phyloP scores from a whole-genome alignment of 2,888 invertebrate species.

The Tortricodes alternella region DNA sequence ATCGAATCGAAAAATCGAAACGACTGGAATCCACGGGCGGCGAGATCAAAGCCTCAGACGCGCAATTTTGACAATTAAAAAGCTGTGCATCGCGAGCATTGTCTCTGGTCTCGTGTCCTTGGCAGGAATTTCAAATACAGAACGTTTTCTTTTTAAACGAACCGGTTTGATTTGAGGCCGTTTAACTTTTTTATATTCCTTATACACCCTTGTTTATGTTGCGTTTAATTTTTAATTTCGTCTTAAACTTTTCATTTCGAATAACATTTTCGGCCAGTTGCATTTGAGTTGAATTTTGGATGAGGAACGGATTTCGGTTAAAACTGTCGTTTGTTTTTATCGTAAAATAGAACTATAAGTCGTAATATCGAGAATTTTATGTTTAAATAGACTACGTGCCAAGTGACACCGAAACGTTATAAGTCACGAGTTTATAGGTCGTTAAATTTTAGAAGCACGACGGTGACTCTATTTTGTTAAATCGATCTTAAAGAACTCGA shows the following conservation, averaged over 20 bases:
- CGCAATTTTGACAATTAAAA: conserved; percentile 81
- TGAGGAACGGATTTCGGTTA: conserved; percentile 9
- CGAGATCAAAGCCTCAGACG: conserved; percentile 60
- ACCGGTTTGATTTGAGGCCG: conserved; percentile 65
- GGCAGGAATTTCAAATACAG: conserved; percentile 69
- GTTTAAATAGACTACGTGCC: conserved; percentile 58
- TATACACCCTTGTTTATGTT: conserved; percentile 39
- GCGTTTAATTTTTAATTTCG: conserved; percentile 47
- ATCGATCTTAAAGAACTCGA: conserved; percentile 49
- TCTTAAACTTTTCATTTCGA: conserved; percentile 9
- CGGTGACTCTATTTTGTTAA: conserved; percentile 58
- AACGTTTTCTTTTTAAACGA: conserved; percentile 49
- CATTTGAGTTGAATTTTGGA: neutral
- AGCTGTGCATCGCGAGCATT: conserved; percentile 69
- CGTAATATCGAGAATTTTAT: conserved; percentile 75
- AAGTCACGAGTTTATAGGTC: conserved; percentile 77
- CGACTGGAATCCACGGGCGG: conserved; percentile 56
- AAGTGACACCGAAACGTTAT: conserved; percentile 43
- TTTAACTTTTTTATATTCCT: conserved; percentile 23
- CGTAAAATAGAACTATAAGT: conserved; percentile 76
- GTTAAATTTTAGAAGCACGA: conserved; percentile 74
- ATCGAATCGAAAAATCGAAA: conserved; percentile 49
- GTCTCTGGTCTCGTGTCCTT: conserved; percentile 67
- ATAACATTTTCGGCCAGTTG: neutral
- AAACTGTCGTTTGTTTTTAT: conserved; percentile 64